phyloP scores from a whole-genome alignment of 2,113 vertebrate species.

The Apteryx mantelli region DNA sequence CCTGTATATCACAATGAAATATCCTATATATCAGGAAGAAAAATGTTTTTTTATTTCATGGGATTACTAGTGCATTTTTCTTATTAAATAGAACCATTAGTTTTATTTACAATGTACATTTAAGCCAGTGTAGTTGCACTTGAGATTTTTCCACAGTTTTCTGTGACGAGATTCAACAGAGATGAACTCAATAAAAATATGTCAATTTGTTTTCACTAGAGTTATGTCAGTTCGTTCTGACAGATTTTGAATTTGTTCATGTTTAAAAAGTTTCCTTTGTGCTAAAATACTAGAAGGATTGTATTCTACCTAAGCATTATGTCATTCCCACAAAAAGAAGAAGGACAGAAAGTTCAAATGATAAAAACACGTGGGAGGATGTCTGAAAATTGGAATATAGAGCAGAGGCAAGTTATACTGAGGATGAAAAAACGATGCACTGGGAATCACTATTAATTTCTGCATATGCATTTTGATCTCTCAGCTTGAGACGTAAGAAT shows the following conservation, averaged over 20 bases:
- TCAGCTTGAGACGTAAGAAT: neutral
- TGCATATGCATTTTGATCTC: neutral
- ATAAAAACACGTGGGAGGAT: neutral
- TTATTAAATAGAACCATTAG: neutral
- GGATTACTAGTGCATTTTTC: neutral
- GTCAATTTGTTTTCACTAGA: neutral
- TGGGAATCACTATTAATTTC: neutral
- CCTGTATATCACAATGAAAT: accelerated
- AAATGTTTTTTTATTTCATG: neutral
- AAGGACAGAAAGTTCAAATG: neutral
- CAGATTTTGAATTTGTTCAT: neutral
- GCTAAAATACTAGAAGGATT: neutral
- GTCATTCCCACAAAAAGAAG: neutral
- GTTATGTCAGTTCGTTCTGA: neutral
- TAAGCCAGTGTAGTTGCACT: neutral
- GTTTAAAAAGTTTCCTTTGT: neutral
- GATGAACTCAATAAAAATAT: neutral
- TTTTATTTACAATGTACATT: neutral
- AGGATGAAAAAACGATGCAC: neutral
- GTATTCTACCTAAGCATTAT: neutral
- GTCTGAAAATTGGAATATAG: neutral
- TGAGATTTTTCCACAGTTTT: neutral
- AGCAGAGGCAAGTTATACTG: neutral
- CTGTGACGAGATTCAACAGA: neutral
- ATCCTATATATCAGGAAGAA: neutral